phyloP scores from a whole-genome alignment of 2,888 invertebrate genomes.

The Diloba caeruleocephala region DNA sequence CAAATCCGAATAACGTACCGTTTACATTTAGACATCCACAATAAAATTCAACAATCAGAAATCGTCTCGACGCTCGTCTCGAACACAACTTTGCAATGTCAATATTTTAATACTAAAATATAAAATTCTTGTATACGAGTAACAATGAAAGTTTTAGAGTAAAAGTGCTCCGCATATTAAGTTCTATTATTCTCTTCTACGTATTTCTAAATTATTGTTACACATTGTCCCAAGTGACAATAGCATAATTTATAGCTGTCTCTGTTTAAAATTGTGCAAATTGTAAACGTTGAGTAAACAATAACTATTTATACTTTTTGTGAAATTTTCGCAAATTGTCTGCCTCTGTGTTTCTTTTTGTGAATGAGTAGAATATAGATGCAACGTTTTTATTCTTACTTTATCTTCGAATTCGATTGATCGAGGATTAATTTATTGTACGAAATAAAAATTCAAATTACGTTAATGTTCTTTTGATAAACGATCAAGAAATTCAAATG shows the following conservation, averaged over 20 bases:
- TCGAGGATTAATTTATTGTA: constrained; percentile 16
- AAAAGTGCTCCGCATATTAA: constrained; percentile 40
- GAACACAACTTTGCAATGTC: constrained; percentile 14
- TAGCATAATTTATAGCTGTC: constrained; percentile 49
- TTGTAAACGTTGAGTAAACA: constrained; percentile 54
- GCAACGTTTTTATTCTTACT: constrained; percentile 6
- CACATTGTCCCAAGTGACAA: constrained; percentile 48
- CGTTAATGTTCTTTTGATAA: constrained; percentile 28
- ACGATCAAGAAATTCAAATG: constrained; percentile 40
- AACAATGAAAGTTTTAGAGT: constrained; percentile 44
- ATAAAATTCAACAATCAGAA: constrained; percentile 17
- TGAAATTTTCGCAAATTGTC: constrained; percentile 44
- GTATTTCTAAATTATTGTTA: constrained; percentile 45
- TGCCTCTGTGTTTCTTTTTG: constrained; percentile 29
- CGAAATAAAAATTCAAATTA: constrained; percentile 24
- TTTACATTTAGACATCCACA: neutral
- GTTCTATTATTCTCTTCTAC: constrained; percentile 42
- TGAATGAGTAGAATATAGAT: constrained; percentile 31
- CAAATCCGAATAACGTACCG: too few relatives aligned
- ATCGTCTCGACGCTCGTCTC: neutral
- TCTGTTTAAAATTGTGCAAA: constrained; percentile 63
- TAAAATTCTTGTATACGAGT: constrained; percentile 23
- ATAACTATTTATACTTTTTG: constrained; percentile 51
- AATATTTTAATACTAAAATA: constrained; percentile 27
- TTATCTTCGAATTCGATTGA: constrained; percentile 10